Base-by-base conservation (phyloP, 2,113 vertebrate genomes). In the Zapornia atra region DNA sequence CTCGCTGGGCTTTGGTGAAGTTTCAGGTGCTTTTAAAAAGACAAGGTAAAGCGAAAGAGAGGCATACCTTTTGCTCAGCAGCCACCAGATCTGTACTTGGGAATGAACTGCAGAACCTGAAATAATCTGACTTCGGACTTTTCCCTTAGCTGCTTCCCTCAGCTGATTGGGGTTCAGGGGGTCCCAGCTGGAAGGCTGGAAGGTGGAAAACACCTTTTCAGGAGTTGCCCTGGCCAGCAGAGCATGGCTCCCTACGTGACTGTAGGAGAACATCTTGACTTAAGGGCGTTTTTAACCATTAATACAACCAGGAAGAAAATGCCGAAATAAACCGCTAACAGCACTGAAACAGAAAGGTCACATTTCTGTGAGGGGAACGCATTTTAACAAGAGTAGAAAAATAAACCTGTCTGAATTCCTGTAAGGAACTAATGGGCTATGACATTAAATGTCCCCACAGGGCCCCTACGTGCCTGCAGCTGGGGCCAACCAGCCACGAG, bases 361-460 rank as follows among this genome's bases (percentile, higher is more conserved):
- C 18, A 81, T 78, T 89, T 59, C 77, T 79, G 38, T 26, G 42
- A 17, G 13, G 5, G 56, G 78, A 93, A 69, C 38, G 63, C 42
- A 54, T 70, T 88, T 94, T 70, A 93, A 54, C 46, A 59, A 50
- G 36, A 83, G 42, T 24, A 84, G n/a, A 42, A 91, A 84, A 89
- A 59, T 8, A 73, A 80, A 63, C 38, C n/a, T 16, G 17, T 34
- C 44, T 21, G 28, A 86, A 12, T 61, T 75, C 29, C 92, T 64
- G 14, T 22, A 72, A 69, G 70, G 75, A 82, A 76, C 17, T 48
- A 90, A 76, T 11, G 28, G 25, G n/a, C 7, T 20, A 6, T 14
- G 42, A 59, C 48, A 71, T 33, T 60, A 82, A 48, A 61, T 22
- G 53, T 90, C 65, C 71, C 70, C 82, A 25, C 20, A 48, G 69